Conservation (phyloP, 1,140 invertebrate species). For the Venturia canescens region DNA sequence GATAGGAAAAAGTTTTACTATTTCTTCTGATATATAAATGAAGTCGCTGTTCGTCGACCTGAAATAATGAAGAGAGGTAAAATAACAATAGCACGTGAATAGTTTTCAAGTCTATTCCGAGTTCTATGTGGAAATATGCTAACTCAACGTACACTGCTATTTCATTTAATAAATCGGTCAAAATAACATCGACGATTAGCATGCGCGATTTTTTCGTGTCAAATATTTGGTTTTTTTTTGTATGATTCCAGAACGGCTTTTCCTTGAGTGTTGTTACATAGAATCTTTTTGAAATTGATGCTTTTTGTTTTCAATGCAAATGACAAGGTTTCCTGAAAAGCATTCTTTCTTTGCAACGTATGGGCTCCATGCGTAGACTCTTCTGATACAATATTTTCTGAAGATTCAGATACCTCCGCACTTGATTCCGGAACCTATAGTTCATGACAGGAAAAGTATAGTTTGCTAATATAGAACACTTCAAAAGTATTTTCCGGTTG, state of each 20-base stretch:
- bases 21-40: constrained; percentile 4
- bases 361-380: background rate
- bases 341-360: background rate
- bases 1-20: constrained; percentile 33
- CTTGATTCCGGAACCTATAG: background rate
- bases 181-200: constrained; percentile 29
- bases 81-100: background rate
- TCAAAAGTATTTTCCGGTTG: background rate
- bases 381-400: background rate
- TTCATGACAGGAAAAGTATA: background rate
- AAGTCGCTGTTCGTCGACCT: constrained; percentile 31
- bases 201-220: constrained; percentile 30
- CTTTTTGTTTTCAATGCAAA: constrained; percentile 10
- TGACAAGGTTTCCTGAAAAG: background rate
- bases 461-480: background rate
- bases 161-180: background rate
- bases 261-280: background rate
- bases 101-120: background rate
- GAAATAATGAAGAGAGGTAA: background rate
- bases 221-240: constrained; percentile 36
- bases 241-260: constrained; percentile 21
- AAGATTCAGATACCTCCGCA: background rate
- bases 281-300: constrained; percentile 17
- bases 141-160: background rate
- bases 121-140: background rate